A percentile compares a stretch with the other conserved stretches of the same genome.
Conservation (phyloP, 2,888 invertebrate genomes). For the Aproaerema taeniolella region DNA sequence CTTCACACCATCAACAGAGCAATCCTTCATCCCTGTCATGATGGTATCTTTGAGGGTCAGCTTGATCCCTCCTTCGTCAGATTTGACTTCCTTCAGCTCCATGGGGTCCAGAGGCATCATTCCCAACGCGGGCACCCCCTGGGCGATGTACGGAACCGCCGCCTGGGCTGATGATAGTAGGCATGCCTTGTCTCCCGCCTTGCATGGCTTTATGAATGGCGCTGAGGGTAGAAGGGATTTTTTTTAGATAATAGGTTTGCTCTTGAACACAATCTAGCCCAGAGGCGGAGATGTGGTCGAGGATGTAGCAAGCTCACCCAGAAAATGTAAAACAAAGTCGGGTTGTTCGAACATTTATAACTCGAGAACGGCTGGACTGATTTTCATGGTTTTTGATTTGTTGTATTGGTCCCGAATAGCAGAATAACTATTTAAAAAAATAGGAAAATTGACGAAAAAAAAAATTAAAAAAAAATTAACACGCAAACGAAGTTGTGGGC, state of each 20-base stretch:
- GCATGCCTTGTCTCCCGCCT: conserved; percentile 41
- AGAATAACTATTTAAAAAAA: too few species aligned
- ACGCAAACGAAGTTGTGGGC: too few species aligned
- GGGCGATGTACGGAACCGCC: conserved; percentile 40
- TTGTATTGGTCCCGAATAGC: too few species aligned
- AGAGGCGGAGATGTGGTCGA: too few species aligned
- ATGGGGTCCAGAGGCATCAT: conserved; percentile 53
- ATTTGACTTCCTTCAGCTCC: conserved; percentile 37
- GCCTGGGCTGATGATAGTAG: conserved; percentile 39
- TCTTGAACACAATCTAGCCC: too few species aligned
- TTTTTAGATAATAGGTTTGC: too few species aligned
- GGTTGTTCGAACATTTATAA: too few species aligned
- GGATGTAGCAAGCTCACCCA: too few species aligned
- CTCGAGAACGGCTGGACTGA: too few species aligned
- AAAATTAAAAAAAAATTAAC: too few species aligned
- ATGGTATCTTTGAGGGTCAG: conserved; percentile 44
- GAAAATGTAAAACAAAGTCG: not conserved
- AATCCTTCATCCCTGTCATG: conserved; percentile 52
- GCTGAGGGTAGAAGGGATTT: conserved; percentile 30
- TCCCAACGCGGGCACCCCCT: conserved; percentile 48
- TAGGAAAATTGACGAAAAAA: too few species aligned
- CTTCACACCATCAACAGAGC: conserved; percentile 47
- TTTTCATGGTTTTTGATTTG: too few species aligned
- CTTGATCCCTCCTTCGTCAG: conserved; percentile 43
- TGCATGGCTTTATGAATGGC: conserved; percentile 57